Evolutionary conservation across 2,113 vertebrate genomes (phyloP).

Genomic region (Megaceryle torquata): DNA sequence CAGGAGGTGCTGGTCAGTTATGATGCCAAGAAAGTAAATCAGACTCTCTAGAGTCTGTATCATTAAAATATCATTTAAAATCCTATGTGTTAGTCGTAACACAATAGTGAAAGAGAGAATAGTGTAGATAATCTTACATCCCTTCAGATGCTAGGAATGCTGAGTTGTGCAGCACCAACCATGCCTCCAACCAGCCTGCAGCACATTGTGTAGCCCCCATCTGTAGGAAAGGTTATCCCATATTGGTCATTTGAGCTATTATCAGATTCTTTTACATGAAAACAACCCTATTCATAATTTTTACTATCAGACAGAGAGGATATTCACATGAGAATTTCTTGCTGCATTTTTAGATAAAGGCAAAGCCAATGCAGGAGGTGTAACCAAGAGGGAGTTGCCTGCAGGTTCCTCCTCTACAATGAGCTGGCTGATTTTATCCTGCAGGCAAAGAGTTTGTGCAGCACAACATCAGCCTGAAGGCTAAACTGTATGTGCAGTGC

Average conservation of each 20-base stretch:
- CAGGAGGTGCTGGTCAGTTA: neutral
- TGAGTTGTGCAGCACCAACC: neutral
- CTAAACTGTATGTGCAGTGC: accelerated
- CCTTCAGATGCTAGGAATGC: neutral
- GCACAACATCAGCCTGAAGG: neutral
- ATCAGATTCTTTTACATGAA: neutral
- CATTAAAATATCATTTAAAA: neutral
- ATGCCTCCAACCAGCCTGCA: neutral
- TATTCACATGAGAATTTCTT: neutral
- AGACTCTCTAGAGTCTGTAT: neutral
- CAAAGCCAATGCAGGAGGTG: neutral
- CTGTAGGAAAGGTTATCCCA: neutral
- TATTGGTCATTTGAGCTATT: neutral
- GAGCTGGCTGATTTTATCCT: neutral
- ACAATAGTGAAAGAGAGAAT: neutral
- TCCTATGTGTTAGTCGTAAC: neutral
- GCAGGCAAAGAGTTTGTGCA: neutral
- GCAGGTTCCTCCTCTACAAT: neutral
- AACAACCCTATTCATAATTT: neutral
- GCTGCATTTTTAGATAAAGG: neutral
- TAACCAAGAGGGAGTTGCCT: neutral
- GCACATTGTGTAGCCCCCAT: accelerated
- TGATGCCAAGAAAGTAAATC: neutral
- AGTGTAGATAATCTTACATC: neutral
- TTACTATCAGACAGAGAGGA: neutral